Evolutionary conservation across 2,797 vertebrate species (phyloP), one percentile per base, ranked within the genome.

Genomic region (Sciaenops ocellatus): DNA sequence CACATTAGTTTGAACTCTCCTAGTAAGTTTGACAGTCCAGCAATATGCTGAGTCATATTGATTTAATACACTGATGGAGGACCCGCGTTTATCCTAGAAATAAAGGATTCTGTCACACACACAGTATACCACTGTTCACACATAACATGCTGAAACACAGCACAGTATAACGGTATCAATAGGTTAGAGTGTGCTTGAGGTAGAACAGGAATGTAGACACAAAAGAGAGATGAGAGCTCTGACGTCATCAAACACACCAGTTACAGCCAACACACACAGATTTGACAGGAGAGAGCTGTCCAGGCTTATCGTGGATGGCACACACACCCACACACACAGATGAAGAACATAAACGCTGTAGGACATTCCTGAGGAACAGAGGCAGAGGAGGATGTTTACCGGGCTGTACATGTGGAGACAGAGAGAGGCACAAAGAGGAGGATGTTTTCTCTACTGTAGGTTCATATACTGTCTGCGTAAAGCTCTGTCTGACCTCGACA

Each of bases 331-430:
- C 54, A 38, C 42, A 17, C 46, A 47, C 66, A 65, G 64, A 82
- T 76, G 47, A 44, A 38, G 22, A 78, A 72, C 66, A 55, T 47
- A 41, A 77, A 73, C 56, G 11, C 59, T 56, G 79, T 8, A n/a
- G 76, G 66, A 85, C 90, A 88, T 85, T 92, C 91, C 86, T 87
- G 76, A 64, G 46, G 54, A 77, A 20, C 72, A 22, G 34, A 73
- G 72, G 69, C 38, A 66, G 52, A 73, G 88, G 86, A 92, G 85
- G 85, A 87, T 92, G 82, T 90, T 91, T 87, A 86, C 62, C 69
- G 66, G 56, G 57, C 48, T 0, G 3, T 22, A 51, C 52, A 89
- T 79, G 78, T 64, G 73, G 62, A 83, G 73, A 71, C 69, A 79
- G 57, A 87, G 73, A 60, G 48, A 4, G 62, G 80, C 56, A 62